Percentiles rank a stretch among this genome's conserved stretches.
Evolutionary conservation across 2,797 vertebrate genomes (phyloP).

Genomic region (Micromesistius poutassou): DNA sequence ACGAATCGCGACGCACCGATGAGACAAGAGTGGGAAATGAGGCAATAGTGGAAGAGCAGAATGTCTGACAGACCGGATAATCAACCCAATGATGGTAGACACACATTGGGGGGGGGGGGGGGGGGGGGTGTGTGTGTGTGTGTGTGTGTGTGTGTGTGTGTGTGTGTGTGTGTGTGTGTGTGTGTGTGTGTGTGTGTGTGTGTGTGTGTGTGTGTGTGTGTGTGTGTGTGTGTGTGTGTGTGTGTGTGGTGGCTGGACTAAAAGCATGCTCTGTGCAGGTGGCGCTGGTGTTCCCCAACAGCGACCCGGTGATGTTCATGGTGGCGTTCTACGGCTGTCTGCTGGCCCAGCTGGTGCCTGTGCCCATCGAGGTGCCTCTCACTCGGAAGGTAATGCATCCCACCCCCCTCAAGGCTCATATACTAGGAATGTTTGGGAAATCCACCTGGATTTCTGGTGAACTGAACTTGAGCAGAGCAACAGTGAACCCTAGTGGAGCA

Average conservation of each 20-base stretch:
- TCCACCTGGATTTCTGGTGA: not conserved
- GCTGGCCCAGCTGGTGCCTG: conserved; percentile 90
- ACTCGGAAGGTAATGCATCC: conserved; percentile 85
- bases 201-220: not conserved
- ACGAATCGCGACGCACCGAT: not conserved
- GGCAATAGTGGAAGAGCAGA: not conserved
- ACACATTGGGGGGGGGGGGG: not conserved
- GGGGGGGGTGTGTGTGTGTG: no score
- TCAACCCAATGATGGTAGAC: not conserved
- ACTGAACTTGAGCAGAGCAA: conserved; percentile 15
- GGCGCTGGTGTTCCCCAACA: conserved; percentile 95
- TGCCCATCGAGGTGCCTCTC: conserved; percentile 94
- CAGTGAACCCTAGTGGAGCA: conserved; percentile 62
- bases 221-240: no score
- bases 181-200: not conserved
- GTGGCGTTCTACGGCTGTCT: conserved; percentile 97
- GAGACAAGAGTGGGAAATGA: not conserved
- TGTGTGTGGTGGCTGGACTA: not conserved
- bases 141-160: no score
- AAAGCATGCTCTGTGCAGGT: conserved; percentile 71
- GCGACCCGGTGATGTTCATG: conserved; percentile 95
- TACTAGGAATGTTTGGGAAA: not conserved
- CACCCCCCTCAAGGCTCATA: not conserved
- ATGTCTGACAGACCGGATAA: not conserved
- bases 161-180: no score